A percentile compares a stretch with the other conserved stretches of the same genome.
These are phyloP conservation scores for Phaethornis superciliosus DNA, from an alignment of 2,113 vertebrate species.

Conservation along the genomic window DNA sequence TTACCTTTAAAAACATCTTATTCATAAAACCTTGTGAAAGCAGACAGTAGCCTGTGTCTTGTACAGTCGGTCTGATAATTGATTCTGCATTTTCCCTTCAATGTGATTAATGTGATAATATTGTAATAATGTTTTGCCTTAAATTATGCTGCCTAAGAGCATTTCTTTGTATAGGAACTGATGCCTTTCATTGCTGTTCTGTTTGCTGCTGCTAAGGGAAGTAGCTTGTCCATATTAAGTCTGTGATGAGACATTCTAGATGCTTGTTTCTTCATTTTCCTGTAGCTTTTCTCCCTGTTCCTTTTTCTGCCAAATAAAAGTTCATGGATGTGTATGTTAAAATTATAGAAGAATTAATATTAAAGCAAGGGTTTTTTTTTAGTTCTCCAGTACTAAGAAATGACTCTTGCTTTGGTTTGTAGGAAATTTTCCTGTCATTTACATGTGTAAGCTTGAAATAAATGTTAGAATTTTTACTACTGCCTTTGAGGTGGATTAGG, in stretches of 20 bases:
- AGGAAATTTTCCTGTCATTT: not conserved
- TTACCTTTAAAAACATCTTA: not conserved
- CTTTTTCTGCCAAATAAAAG: not conserved
- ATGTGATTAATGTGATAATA: not conserved
- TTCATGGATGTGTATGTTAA: not conserved
- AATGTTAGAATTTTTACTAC: accelerated
- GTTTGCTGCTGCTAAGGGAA: not conserved
- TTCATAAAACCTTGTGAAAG: not conserved
- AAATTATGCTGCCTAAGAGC: accelerated
- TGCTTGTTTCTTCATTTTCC: not conserved
- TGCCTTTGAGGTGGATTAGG: not conserved
- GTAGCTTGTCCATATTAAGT: not conserved
- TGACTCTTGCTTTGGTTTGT: not conserved
- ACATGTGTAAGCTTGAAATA: not conserved
- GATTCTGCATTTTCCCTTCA: not conserved
- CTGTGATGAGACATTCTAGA: not conserved
- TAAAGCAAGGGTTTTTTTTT: not conserved
- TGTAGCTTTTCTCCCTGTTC: not conserved
- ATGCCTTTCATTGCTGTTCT: not conserved
- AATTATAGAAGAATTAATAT: not conserved
- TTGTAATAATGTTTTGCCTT: not conserved
- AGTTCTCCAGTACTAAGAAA: not conserved
- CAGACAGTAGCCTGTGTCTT: accelerated
- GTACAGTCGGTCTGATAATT: too few species aligned
- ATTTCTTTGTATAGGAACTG: not conserved